These are phyloP conservation scores for Xenopus borealis DNA, from an alignment of 2,113 vertebrate species.

Conservation along the genomic window DNA sequence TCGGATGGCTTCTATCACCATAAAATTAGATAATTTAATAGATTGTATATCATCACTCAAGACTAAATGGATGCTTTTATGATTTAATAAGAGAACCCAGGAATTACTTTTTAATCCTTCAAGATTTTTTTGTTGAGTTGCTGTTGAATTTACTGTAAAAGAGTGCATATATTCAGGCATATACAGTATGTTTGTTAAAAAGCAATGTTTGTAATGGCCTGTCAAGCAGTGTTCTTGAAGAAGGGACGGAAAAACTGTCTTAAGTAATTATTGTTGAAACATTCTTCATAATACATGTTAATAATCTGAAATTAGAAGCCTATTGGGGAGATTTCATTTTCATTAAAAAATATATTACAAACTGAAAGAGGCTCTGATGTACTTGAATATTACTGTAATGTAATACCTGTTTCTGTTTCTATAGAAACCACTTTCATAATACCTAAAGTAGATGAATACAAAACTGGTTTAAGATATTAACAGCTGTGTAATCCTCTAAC, in stretches of 20 bases:
- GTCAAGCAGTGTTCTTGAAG: background rate
- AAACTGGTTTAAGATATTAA: constrained; percentile 50
- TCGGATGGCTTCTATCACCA: constrained; percentile 15
- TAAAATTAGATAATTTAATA: constrained; percentile 42
- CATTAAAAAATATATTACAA: background rate
- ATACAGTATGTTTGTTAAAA: background rate
- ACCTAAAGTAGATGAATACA: background rate
- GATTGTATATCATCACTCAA: constrained; percentile 23
- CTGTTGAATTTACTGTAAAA: background rate
- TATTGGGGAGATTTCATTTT: background rate
- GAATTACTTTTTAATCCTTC: background rate
- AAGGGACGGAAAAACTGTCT: background rate
- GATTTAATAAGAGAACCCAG: constrained; percentile 17
- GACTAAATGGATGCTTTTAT: constrained; percentile 35
- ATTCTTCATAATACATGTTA: background rate
- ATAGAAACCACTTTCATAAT: background rate
- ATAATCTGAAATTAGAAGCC: background rate
- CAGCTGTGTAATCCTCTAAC: constrained; percentile 59
- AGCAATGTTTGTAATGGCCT: background rate
- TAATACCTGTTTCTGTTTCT: background rate
- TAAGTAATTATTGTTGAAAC: background rate
- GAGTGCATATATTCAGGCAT: background rate
- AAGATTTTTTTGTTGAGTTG: background rate
- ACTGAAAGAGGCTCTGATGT: background rate
- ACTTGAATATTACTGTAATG: background rate